A percentile compares a stretch with the other conserved stretches of the same genome.
phyloP scores from a whole-genome alignment of 2,797 vertebrate genomes.

The Echiichthys vipera region DNA sequence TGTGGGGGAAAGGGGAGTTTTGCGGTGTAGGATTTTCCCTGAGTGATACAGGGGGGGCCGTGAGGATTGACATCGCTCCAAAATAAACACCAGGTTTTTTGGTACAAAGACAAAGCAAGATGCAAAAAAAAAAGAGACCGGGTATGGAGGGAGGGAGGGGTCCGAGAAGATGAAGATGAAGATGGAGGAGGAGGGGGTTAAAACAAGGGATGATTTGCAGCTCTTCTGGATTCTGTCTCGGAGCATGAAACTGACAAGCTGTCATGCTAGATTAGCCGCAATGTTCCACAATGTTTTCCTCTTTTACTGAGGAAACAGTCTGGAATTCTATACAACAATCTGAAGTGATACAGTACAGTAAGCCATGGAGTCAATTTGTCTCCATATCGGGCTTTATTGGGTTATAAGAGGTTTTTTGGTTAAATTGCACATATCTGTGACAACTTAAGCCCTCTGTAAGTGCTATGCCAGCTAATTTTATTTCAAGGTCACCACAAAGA shows the following conservation, averaged over 20 bases:
- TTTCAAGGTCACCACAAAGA: conserved; percentile 48
- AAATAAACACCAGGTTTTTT: conserved; percentile 75
- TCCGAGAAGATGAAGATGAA: conserved; percentile 32
- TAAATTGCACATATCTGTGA: conserved; percentile 53
- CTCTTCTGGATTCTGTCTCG: conserved; percentile 79
- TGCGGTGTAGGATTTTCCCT: conserved; percentile 57
- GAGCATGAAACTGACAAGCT: conserved; percentile 78
- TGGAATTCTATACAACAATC: conserved; percentile 61
- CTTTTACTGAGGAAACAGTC: conserved; percentile 60
- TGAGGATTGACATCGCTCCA: conserved; percentile 71
- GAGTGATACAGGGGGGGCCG: conserved; percentile 52
- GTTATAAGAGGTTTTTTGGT: conserved; percentile 49
- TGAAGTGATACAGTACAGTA: conserved; percentile 43
- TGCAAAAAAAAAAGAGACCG: conserved; percentile 20
- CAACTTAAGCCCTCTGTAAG: conserved; percentile 44
- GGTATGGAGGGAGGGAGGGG: conserved; percentile 11
- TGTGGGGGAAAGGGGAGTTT: conserved; percentile 20
- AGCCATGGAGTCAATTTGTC: conserved; percentile 63
- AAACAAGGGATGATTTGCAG: conserved; percentile 72
- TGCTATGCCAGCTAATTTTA: conserved; percentile 35
- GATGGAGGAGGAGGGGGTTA: conserved; percentile 34
- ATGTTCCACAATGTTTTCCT: conserved; percentile 73
- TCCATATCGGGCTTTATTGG: conserved; percentile 60
- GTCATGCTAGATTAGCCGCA: conserved; percentile 76
- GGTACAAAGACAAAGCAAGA: conserved; percentile 66